These are phyloP conservation scores for Branchipolynoe longqiensis DNA, from an alignment of 2,888 invertebrate species.

Conservation along the genomic window DNA sequence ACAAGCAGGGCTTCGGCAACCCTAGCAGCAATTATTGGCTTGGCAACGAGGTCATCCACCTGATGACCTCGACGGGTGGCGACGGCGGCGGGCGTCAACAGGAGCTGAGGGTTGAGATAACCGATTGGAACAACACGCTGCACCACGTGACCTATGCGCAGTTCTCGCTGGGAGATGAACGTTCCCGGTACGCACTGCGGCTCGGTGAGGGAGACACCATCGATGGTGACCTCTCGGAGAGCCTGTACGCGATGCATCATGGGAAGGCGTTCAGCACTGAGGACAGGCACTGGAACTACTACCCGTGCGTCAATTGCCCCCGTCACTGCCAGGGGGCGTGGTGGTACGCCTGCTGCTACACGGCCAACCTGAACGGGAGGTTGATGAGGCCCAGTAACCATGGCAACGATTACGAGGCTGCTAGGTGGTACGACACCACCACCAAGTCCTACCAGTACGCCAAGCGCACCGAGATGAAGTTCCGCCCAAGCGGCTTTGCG, in stretches of 20 bases:
- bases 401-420: background rate
- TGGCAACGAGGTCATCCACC: slow-evolving; percentile 1
- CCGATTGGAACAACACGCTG: background rate
- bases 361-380: slow-evolving; percentile 7
- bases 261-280: slow-evolving; percentile 16
- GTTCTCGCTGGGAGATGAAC: background rate
- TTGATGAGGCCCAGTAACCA: background rate
- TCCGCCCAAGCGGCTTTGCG: slow-evolving; percentile 12
- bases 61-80: background rate
- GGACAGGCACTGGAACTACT: slow-evolving; percentile 7
- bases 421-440: slow-evolving; percentile 4
- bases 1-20: background rate
- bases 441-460: background rate
- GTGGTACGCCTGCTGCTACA: slow-evolving; percentile 52
- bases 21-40: slow-evolving; percentile 20
- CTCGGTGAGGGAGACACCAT: background rate
- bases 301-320: slow-evolving; percentile 13
- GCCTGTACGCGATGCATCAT: background rate
- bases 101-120: background rate
- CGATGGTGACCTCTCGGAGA: background rate
- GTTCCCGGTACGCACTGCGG: background rate
- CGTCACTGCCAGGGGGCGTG: slow-evolving; percentile 7
- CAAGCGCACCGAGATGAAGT: slow-evolving; percentile 14
- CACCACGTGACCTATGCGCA: background rate
- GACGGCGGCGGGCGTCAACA: background rate